Base-by-base conservation (phyloP, 2,797 vertebrate genomes). In the Notoglanidium macrostoma region DNA sequence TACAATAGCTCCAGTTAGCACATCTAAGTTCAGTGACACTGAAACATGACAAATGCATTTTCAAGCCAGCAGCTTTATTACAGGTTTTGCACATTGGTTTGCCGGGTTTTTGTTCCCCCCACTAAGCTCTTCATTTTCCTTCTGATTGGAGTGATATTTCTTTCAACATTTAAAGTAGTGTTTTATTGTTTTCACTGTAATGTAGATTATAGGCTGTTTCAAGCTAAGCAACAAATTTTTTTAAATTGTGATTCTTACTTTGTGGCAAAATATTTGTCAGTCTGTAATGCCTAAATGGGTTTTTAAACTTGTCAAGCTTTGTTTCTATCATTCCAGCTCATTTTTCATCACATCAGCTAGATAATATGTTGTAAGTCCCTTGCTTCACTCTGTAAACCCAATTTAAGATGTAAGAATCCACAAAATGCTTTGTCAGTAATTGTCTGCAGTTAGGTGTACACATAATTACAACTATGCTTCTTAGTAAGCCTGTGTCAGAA, bases 381-480 rank as follows among this genome's bases (percentile, higher is more conserved):
- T 94, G 90, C 93, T 91, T 94, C 91, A 92, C 87, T 79, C 74
- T 74, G 86, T 80, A 88, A 90, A 87, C 79, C 90, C 76, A 85
- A 87, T 91, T 91, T 91, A 91, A 88, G 87, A 87, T 87, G 78
- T 59, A 74, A 76, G 73, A 83, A 90, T 88, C 77, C 87, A 88
- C 85, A 89, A 82, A 84, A 85, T 87, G 84, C 86, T 80, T 79
- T 87, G 89, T 91, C 90, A 89, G 89, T 88, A 91, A 92, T 88
- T 90, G 86, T 87, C 88, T 82, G 73, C 89, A 84, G 59, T 92
- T 91, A 87, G 89, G 90, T 91, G 87, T 90, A 87, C 93, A 90
- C 89, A 87, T 91, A 92, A 92, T 91, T 92, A 88, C 89, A 90
- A 86, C 54, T 59, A 77, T 21, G 26, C 78, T 84, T 87, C 63